phyloP scores from a whole-genome alignment of 2,113 vertebrate species.

The Microcebus murinus region DNA sequence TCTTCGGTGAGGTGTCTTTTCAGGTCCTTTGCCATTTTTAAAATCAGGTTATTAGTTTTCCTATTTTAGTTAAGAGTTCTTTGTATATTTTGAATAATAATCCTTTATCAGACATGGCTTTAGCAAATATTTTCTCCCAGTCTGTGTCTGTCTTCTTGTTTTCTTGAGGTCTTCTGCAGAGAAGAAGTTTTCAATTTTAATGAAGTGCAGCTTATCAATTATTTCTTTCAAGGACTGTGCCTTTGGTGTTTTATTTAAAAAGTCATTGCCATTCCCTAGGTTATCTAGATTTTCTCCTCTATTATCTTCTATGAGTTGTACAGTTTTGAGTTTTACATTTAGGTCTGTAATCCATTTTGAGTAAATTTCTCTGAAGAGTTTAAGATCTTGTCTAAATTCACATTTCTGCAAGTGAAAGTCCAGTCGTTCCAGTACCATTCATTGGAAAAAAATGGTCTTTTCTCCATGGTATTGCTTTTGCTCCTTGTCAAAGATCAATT shows the following conservation, averaged over 20 bases:
- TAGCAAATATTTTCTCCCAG: too few relatives aligned
- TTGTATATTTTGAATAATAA: too few relatives aligned
- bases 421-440: not conserved
- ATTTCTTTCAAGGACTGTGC: too few relatives aligned
- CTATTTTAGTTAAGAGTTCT: too few relatives aligned
- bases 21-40: too few relatives aligned
- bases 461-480: not conserved
- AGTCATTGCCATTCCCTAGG: not conserved
- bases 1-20: too few relatives aligned
- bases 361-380: not conserved
- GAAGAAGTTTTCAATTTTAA: too few relatives aligned
- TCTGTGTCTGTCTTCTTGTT: too few relatives aligned
- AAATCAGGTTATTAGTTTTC: too few relatives aligned
- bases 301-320: not conserved
- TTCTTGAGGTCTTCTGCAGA: too few relatives aligned
- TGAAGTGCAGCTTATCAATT: too few relatives aligned
- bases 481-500: not conserved
- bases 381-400: not conserved
- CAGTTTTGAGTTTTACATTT: not conserved
- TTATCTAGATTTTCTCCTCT: not conserved
- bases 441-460: not conserved
- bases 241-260: not conserved
- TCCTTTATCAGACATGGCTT: too few relatives aligned
- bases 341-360: not conserved
- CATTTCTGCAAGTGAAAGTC: not conserved